phyloP scores from a whole-genome alignment of 2,888 invertebrate genomes.

The Ophion ventricosus region DNA sequence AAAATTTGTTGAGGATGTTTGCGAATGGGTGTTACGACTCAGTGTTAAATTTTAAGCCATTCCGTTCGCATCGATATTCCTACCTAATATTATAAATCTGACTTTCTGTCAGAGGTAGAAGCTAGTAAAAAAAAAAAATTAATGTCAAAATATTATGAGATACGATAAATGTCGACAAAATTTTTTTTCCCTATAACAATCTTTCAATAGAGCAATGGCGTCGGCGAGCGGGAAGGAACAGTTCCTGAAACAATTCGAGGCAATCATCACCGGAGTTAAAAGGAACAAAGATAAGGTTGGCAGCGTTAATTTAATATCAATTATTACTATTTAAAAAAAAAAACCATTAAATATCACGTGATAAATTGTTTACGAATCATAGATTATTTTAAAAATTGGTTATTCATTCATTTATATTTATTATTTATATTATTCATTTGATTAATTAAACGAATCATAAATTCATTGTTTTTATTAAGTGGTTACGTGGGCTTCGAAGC shows the following conservation, averaged over 20 bases:
- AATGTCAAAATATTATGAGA: neutral
- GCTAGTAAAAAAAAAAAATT: neutral
- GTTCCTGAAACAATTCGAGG: constrained; percentile 95
- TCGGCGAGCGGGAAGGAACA: constrained; percentile 92
- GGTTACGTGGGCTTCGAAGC: too few relatives aligned
- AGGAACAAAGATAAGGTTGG: constrained; percentile 92
- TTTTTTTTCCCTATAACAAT: constrained; percentile 39
- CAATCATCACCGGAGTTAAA: constrained; percentile 95
- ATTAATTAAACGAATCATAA: too few relatives aligned
- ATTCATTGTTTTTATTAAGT: too few relatives aligned
- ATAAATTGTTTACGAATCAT: neutral
- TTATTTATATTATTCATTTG: too few relatives aligned
- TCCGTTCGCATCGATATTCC: too few relatives aligned
- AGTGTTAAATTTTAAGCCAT: too few relatives aligned
- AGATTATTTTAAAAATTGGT: too few relatives aligned
- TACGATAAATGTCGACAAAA: neutral
- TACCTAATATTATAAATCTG: too few relatives aligned
- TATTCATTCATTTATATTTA: too few relatives aligned
- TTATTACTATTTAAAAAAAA: neutral
- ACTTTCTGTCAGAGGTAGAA: too few relatives aligned
- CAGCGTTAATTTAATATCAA: neutral
- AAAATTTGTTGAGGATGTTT: too few relatives aligned
- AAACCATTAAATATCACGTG: neutral
- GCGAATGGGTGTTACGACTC: too few relatives aligned
- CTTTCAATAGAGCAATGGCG: constrained; percentile 92